Conservation (phyloP, 2,113 vertebrate species). For the human region GRCh38 chrX:112610001-112610500, state of each 20-base stretch:
- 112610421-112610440: not conserved
- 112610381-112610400: not conserved
- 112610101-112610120: not conserved
- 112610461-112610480: not conserved
- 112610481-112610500: not conserved
- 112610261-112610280: not conserved
- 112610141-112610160: not conserved
- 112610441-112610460: not conserved
- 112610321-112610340: not conserved
- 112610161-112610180: not conserved
- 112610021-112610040: constrained; percentile 32
- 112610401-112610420: not conserved
- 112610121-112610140: not conserved
- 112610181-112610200: not conserved
- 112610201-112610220: not conserved
- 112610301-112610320: not conserved
- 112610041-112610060: not conserved
- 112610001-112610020: constrained; percentile 49
- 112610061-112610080: not conserved
- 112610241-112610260: not conserved
- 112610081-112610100: not conserved
- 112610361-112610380: not conserved
- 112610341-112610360: not conserved
- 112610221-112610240: not conserved
- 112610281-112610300: not conserved